Conservation (phyloP, 2,797 vertebrate genomes). For the Xenopus petersii region DNA sequence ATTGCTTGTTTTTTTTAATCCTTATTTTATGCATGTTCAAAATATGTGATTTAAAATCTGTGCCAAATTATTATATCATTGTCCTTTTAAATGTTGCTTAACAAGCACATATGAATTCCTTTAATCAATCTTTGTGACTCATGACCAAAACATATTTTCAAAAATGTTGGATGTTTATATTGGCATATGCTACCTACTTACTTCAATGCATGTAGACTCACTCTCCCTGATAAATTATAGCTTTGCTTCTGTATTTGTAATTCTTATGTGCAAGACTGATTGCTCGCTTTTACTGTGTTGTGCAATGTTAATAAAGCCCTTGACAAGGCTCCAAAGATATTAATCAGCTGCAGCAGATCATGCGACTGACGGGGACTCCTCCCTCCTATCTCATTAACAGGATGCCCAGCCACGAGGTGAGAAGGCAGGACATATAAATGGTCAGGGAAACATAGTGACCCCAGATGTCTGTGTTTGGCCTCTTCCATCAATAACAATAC, state of each 20-base stretch:
- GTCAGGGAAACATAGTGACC: slow-evolving; percentile 43
- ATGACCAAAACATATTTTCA: background rate
- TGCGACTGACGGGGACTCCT: slow-evolving; percentile 97
- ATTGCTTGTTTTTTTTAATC: background rate
- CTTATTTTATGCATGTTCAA: background rate
- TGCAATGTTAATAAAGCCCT: slow-evolving; percentile 79
- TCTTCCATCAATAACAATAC: background rate
- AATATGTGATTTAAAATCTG: background rate
- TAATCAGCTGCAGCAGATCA: slow-evolving; percentile 99
- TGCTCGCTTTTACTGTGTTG: slow-evolving; percentile 59
- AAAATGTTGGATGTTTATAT: background rate
- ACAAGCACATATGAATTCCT: background rate
- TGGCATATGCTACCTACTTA: background rate
- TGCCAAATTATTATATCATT: background rate
- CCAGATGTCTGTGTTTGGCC: background rate
- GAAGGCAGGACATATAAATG: slow-evolving; percentile 55
- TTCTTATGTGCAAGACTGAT: slow-evolving; percentile 19
- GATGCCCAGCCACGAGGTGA: slow-evolving; percentile 99
- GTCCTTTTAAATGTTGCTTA: background rate
- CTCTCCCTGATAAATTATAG: background rate
- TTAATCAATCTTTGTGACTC: slow-evolving; percentile 5
- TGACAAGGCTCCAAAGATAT: slow-evolving; percentile 93
- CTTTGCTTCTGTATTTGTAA: slow-evolving; percentile 35
- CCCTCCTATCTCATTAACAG: slow-evolving; percentile 96
- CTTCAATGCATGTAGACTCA: background rate